Evolutionary conservation across 2,888 invertebrate species (phyloP).

Genomic region (Lasioglossum marginatum): DNA sequence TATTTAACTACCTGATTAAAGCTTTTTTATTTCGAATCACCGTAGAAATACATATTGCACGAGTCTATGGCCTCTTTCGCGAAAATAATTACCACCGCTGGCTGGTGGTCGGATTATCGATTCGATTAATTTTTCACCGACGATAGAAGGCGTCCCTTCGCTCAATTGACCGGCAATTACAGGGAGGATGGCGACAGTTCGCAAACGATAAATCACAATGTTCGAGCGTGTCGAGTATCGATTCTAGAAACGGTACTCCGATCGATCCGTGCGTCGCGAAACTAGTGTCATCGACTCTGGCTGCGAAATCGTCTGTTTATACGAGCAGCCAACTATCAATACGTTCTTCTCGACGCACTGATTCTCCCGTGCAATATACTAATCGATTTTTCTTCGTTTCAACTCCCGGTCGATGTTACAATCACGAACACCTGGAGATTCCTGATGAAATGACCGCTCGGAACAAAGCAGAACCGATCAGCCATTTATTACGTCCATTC

Average conservation of each 20-base stretch:
- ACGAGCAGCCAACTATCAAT: background rate
- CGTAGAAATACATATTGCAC: too few relatives aligned
- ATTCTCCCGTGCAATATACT: background rate
- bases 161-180: background rate
- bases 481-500: background rate
- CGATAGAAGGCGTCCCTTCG: background rate
- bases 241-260: slow-evolving; percentile 56
- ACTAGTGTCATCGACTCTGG: slow-evolving; percentile 42
- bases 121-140: background rate
- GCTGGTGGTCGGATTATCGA: background rate
- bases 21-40: background rate
- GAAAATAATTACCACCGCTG: background rate
- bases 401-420: background rate
- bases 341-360: background rate
- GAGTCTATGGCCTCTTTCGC: background rate
- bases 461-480: background rate
- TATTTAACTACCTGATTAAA: background rate
- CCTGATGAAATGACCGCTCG: background rate
- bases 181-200: slow-evolving; percentile 40
- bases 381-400: background rate
- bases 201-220: slow-evolving; percentile 55
- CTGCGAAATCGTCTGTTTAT: slow-evolving; percentile 22
- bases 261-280: slow-evolving; percentile 55
- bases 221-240: slow-evolving; percentile 43
- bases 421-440: background rate